Conservation (phyloP, 2,888 invertebrate genomes). For the Aspidiotus destructor region DNA sequence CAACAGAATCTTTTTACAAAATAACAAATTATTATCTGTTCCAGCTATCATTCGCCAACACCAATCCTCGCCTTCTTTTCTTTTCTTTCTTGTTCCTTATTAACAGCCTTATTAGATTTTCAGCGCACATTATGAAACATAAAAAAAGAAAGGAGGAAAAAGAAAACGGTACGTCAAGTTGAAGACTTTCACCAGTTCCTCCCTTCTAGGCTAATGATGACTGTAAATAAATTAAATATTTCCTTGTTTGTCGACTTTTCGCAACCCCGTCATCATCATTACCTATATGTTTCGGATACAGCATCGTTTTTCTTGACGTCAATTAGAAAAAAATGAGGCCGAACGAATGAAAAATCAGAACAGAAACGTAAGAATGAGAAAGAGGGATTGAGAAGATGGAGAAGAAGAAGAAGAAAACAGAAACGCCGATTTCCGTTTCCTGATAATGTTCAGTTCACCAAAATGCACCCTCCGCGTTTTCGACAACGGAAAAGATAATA, state of each 20-base stretch:
- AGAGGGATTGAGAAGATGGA: no score
- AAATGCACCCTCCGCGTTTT: no score
- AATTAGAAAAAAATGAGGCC: not conserved
- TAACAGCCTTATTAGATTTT: not conserved
- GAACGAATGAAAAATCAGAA: not conserved
- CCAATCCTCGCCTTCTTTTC: not conserved
- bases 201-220: constrained; percentile 11
- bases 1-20: no score
- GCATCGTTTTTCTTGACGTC: constrained; percentile 18
- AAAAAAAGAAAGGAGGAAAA: no score
- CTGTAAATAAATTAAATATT: constrained; percentile 28
- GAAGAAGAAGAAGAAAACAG: not conserved
- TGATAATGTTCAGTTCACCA: no score
- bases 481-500: no score
- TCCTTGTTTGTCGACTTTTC: constrained; percentile 29
- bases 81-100: not conserved
- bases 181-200: no score
- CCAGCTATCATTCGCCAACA: no score
- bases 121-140: no score
- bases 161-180: no score
- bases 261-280: constrained; percentile 19
- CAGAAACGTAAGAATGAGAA: no score
- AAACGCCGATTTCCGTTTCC: not conserved
- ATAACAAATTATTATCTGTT: no score
- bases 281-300: constrained; percentile 3